Percentiles rank a stretch among this genome's conserved stretches.
phyloP scores from a whole-genome alignment of 2,888 invertebrate genomes.

The Epicampocera succincta region DNA sequence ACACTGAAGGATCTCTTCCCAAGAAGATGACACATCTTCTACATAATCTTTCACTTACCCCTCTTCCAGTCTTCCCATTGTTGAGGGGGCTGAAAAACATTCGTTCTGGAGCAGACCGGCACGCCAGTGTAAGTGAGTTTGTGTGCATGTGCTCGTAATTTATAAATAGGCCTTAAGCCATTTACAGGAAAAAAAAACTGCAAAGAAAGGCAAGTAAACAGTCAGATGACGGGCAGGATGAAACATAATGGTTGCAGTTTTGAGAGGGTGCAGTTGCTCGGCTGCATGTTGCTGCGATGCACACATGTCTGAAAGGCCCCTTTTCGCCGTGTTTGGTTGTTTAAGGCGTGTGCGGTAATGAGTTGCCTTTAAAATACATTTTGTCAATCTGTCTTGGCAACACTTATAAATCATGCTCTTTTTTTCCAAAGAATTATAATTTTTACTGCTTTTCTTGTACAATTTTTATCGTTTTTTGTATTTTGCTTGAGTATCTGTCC shows the following conservation, averaged over 20 bases:
- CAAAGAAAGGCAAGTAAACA: slow-evolving; percentile 4
- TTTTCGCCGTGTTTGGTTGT: not conserved
- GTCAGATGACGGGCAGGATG: slow-evolving; percentile 7
- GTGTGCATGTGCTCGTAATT: slow-evolving; percentile 26
- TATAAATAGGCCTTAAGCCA: slow-evolving; percentile 65
- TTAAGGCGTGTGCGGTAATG: slow-evolving; percentile 65
- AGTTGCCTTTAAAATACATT: slow-evolving; percentile 69
- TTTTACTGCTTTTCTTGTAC: slow-evolving; percentile 37
- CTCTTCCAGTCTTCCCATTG: not conserved
- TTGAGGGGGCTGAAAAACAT: slow-evolving; percentile 5
- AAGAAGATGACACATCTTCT: slow-evolving; percentile 59
- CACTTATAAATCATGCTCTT: slow-evolving; percentile 69
- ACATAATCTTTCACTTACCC: slow-evolving; percentile 48
- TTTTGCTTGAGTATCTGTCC: slow-evolving; percentile 37
- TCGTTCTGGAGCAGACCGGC: slow-evolving; percentile 13
- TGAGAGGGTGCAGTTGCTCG: slow-evolving; percentile 50
- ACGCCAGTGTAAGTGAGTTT: slow-evolving; percentile 1
- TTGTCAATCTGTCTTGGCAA: slow-evolving; percentile 68
- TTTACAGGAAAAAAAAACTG: slow-evolving; percentile 41
- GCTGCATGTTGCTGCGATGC: slow-evolving; percentile 9
- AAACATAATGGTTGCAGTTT: slow-evolving; percentile 17
- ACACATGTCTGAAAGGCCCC: slow-evolving; percentile 11
- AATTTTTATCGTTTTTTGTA: slow-evolving; percentile 6
- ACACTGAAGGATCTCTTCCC: slow-evolving; percentile 7
- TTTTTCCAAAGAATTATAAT: slow-evolving; percentile 29